Conservation (phyloP, 1,140 invertebrate genomes). For the Bombus fervidus region DNA sequence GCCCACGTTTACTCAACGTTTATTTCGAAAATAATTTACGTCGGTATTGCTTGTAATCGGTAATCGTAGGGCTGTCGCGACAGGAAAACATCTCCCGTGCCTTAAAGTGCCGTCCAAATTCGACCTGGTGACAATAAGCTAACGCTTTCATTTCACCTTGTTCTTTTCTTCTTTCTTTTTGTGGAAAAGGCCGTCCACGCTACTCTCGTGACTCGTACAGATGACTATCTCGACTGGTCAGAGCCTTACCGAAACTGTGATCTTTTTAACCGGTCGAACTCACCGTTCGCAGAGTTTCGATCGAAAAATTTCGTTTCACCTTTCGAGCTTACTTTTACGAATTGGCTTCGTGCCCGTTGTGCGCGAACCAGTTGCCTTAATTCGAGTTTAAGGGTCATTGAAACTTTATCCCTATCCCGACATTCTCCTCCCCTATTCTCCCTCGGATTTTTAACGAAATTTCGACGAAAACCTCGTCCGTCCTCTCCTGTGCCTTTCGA, state of each 20-base stretch:
- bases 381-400: conserved; percentile 47
- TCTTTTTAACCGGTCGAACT: conserved; percentile 13
- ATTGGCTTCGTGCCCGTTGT: conserved; percentile 21
- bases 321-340: conserved; percentile 36
- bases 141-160: conserved; percentile 28
- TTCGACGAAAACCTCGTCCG: conserved; percentile 49
- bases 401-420: neutral
- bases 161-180: neutral
- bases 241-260: conserved; percentile 52
- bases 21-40: neutral
- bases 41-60: neutral
- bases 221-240: neutral
- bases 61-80: conserved; percentile 69
- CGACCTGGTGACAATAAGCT: conserved; percentile 59
- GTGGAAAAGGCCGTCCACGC: conserved; percentile 9
- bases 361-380: conserved; percentile 59
- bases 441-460: conserved; percentile 23
- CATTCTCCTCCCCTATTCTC: neutral
- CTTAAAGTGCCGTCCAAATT: conserved; percentile 75
- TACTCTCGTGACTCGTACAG: neutral
- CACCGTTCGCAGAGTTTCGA: neutral
- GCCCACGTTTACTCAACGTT: neutral
- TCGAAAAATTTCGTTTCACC: conserved; percentile 3
- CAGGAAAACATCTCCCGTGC: conserved; percentile 63
- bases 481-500: conserved; percentile 59